phyloP scores from a whole-genome alignment of 2,797 vertebrate species.

The Hypotaenidia okinawae region DNA sequence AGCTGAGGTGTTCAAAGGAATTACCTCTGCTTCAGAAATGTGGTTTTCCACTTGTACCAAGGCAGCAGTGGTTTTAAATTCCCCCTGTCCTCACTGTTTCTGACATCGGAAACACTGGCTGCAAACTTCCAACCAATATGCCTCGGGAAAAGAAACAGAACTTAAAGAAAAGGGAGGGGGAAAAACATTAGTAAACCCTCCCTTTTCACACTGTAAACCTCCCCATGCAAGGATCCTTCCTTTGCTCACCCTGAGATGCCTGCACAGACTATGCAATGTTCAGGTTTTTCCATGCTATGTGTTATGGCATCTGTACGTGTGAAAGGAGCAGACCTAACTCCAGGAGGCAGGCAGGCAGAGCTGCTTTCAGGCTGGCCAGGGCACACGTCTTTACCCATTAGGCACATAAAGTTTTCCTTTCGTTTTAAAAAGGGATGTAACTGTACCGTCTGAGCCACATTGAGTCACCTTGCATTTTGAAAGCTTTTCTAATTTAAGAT shows the following conservation, averaged over 20 bases:
- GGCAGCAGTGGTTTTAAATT: neutral
- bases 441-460: neutral
- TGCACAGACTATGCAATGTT: neutral
- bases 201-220: neutral
- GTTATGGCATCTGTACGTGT: rapidly evolving
- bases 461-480: neutral
- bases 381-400: neutral
- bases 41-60: neutral
- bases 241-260: neutral
- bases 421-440: neutral
- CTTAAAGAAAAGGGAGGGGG: neutral
- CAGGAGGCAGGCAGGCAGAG: neutral
- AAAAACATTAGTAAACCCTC: neutral
- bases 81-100: neutral
- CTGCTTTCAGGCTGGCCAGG: neutral
- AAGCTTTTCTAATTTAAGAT: neutral
- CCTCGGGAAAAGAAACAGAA: no score
- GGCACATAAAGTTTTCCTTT: neutral
- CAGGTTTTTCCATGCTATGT: neutral
- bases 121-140: neutral
- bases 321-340: neutral
- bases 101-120: neutral
- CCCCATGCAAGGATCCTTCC: neutral
- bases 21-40: neutral
- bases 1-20: neutral